Conservation (phyloP, 2,888 invertebrate species). For the Scrobipalpa costella region DNA sequence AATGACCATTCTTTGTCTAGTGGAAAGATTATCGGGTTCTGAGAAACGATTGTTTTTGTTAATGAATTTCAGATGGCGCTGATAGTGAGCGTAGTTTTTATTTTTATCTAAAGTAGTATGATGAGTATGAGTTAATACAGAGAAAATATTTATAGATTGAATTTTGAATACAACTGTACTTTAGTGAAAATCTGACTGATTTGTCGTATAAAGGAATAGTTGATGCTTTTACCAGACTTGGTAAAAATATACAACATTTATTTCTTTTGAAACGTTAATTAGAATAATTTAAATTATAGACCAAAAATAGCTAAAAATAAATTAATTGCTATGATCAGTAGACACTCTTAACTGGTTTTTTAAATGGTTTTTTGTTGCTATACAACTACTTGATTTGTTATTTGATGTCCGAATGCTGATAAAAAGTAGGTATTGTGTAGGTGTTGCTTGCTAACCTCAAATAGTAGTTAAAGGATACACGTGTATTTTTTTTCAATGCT, state of each 20-base stretch:
- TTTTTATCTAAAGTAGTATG: not conserved
- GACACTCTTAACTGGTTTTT: not conserved
- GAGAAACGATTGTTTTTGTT: constrained; percentile 15
- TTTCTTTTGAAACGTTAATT: too few relatives aligned
- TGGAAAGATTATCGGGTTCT: constrained; percentile 12
- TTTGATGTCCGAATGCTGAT: not conserved
- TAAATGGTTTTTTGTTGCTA: not conserved
- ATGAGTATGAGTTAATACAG: not conserved
- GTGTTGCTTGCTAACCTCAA: not conserved
- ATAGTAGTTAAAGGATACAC: not conserved
- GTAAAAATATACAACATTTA: too few relatives aligned
- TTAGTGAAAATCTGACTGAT: too few relatives aligned
- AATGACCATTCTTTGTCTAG: constrained; percentile 20
- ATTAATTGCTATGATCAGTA: too few relatives aligned
- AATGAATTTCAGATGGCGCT: constrained; percentile 16
- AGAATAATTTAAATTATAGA: too few relatives aligned
- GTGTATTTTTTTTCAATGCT: not conserved
- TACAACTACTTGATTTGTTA: not conserved
- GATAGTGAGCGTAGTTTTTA: not conserved
- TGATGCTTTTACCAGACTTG: too few relatives aligned
- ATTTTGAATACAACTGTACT: too few relatives aligned
- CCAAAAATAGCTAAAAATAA: too few relatives aligned
- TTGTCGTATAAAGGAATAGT: too few relatives aligned
- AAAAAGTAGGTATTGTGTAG: not conserved
- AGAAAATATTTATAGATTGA: not conserved